phyloP scores from a whole-genome alignment of 2,797 vertebrate species.

The Champsocephalus gunnari region DNA sequence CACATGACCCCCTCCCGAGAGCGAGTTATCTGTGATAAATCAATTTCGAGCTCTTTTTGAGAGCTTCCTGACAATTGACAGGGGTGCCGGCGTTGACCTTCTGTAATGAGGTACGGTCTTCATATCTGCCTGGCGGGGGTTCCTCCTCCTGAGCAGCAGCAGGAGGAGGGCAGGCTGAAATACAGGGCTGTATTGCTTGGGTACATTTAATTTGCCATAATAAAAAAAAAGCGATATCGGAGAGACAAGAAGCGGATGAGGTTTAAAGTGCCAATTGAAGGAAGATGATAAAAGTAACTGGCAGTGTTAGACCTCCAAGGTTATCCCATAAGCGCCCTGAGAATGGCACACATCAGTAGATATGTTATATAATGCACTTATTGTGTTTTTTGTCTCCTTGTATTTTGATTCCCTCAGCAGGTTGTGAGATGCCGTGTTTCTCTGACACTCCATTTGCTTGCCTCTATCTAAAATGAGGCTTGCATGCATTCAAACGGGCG shows the following conservation, averaged over 20 bases:
- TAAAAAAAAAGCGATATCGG: neutral
- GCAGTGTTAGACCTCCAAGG: constrained; percentile 37
- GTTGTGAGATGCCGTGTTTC: constrained; percentile 19
- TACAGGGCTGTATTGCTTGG: constrained; percentile 14
- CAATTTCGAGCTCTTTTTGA: constrained; percentile 54
- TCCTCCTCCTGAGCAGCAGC: constrained; percentile 15
- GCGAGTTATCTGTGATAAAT: constrained; percentile 48
- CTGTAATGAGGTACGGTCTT: constrained; percentile 58
- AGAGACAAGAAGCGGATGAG: constrained; percentile 41
- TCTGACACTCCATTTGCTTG: constrained; percentile 47
- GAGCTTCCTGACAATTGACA: constrained; percentile 50
- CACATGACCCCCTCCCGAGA: constrained; percentile 18
- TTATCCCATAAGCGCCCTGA: constrained; percentile 35
- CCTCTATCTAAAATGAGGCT: constrained; percentile 51
- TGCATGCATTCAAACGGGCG: constrained; percentile 3
- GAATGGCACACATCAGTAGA: constrained; percentile 33
- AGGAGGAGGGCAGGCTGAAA: constrained; percentile 6
- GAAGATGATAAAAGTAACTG: constrained; percentile 36
- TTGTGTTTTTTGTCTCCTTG: constrained; percentile 17
- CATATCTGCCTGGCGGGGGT: constrained; percentile 29
- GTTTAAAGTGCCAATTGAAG: constrained; percentile 50
- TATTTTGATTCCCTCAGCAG: constrained; percentile 29
- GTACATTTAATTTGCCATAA: constrained; percentile 61
- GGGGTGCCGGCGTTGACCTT: constrained; percentile 64
- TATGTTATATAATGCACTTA: constrained; percentile 41